Percentiles rank a stretch among this genome's conserved stretches.
Evolutionary conservation across 2,113 vertebrate species (phyloP).

Genomic region (Lethenteron camtschaticum): DNA sequence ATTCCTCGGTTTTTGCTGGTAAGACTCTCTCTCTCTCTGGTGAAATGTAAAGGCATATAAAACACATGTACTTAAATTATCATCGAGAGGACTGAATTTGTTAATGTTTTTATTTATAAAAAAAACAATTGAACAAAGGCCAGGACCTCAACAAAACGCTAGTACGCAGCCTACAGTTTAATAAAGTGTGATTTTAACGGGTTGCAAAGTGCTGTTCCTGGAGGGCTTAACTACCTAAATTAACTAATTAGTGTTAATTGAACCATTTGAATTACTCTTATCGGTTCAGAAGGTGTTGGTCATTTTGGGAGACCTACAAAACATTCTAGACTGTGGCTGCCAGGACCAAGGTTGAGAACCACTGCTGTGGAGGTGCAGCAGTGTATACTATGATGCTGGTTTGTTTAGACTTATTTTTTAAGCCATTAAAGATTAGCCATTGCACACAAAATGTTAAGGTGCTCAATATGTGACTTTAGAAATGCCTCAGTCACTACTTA

Average conservation of each 20-base stretch:
- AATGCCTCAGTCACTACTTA: not conserved
- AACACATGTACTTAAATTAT: not conserved
- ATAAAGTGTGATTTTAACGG: not conserved
- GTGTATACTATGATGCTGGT: slow-evolving; percentile 13
- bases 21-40: too few species aligned
- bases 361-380: slow-evolving; percentile 6
- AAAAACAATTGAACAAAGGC: not conserved
- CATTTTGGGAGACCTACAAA: slow-evolving; percentile 7
- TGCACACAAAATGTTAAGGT: not conserved
- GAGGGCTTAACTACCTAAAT: not conserved
- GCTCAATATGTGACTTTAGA: not conserved
- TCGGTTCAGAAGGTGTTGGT: slow-evolving; percentile 11
- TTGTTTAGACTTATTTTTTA: slow-evolving; percentile 7
- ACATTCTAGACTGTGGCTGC: slow-evolving; percentile 12
- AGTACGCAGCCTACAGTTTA: not conserved
- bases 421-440: too few species aligned
- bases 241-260: not conserved
- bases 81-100: not conserved
- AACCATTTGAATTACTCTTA: not conserved
- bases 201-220: not conserved
- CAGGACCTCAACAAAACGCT: not conserved
- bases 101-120: not conserved
- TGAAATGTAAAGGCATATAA: not conserved
- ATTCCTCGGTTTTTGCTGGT: too few species aligned
- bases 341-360: slow-evolving; percentile 8